phyloP scores from a whole-genome alignment of 2,888 invertebrate genomes.

The Stratiomys singularior region DNA sequence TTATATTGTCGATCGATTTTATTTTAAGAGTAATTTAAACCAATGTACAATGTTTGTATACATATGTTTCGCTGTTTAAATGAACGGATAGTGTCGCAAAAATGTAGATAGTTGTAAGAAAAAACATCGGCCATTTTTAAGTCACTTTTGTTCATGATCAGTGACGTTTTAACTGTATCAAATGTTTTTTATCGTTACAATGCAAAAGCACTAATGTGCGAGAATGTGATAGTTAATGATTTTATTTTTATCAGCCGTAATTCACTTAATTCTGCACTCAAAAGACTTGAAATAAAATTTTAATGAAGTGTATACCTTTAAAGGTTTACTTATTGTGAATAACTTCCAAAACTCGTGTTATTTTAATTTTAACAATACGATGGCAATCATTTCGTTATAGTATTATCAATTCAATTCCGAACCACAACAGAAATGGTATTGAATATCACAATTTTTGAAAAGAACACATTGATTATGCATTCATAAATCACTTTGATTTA shows the following conservation, averaged over 20 bases:
- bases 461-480: too few relatives aligned
- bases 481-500: too few relatives aligned
- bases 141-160: neutral
- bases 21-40: slow-evolving; percentile 21
- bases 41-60: neutral
- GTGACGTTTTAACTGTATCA: too few relatives aligned
- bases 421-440: too few relatives aligned
- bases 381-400: too few relatives aligned
- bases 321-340: too few relatives aligned
- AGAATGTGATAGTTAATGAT: slow-evolving; percentile 42
- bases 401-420: too few relatives aligned
- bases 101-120: neutral
- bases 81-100: neutral
- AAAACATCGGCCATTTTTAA: neutral
- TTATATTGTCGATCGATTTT: neutral
- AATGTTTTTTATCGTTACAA: neutral
- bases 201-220: slow-evolving; percentile 21
- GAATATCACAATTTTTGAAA: too few relatives aligned
- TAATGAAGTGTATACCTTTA: neutral
- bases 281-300: neutral
- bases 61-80: neutral
- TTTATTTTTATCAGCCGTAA: slow-evolving; percentile 21
- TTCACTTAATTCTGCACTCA: slow-evolving; percentile 15
- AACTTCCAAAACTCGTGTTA: too few relatives aligned
- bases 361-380: too few relatives aligned